Base-by-base conservation (phyloP, 1,140 invertebrate species). In the Stegodyphus mimosarum region DNA sequence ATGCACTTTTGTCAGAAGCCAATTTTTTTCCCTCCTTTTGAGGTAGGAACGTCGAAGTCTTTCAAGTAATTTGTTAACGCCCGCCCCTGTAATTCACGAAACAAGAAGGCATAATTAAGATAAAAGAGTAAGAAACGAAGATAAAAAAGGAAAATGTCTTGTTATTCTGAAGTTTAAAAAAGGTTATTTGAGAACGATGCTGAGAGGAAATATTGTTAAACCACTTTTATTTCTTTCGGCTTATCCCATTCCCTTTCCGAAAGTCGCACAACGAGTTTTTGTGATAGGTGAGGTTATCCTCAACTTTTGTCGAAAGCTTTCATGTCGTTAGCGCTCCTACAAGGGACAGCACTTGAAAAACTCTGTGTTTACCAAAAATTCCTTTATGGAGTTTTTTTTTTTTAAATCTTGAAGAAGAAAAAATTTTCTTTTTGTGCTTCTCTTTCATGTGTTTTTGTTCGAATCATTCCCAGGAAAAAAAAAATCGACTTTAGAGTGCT, bases 151-250 rank as follows among this genome's bases (percentile, higher is more conserved):
- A 67, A 7, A n/a, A 17, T 67, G 13, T n/a, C 17, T 67, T 67
- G 64, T 67, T 67, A 67, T 15, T 17, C 9, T 15, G 64, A 67
- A 17, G 55, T 60, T 60, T 15, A 67, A 67, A 67, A 67, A 67
- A 67, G 33, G 33, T 7, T 67, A 15, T 5, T 7, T n/a, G 13
- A 67, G 64, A 67, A 18, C 11, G 64, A 67, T 67, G 64, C 64
- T 67, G n/a, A 67, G n/a, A 60, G 33, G 64, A 67, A 67, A 67
- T 67, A 67, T 67, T 67, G 64, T 67, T 67, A 67, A 67, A 67
- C 64, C 64, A 17, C 64, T 67, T 67, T 67, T 67, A 67, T 67
- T 67, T 67, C 64, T 67, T 67, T 67, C 64, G 17, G 64, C n/a
- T 67, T 67, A 67, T 18, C 64, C 64, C 64, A 7, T 67, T 18